These are phyloP conservation scores for Lepidonotus clava DNA, from an alignment of 2,888 invertebrate genomes.

Conservation along the genomic window DNA sequence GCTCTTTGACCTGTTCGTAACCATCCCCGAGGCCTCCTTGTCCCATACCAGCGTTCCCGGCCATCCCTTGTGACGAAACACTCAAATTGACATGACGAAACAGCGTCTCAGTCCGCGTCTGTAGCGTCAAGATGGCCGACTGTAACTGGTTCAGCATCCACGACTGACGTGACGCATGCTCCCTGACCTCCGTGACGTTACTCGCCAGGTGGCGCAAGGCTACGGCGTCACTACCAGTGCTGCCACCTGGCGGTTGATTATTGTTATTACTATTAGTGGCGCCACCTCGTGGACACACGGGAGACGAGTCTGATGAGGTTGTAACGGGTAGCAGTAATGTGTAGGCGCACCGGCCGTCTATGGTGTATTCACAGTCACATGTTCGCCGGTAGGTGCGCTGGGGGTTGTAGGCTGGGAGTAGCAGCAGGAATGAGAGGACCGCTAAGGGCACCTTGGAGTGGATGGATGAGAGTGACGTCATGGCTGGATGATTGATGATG, in stretches of 20 bases:
- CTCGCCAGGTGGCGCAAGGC: background rate
- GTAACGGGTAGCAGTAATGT: constrained; percentile 60
- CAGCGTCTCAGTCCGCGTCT: background rate
- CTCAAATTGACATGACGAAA: background rate
- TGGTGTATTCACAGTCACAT: constrained; percentile 62
- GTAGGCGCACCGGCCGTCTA: constrained; percentile 63
- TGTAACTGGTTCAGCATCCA: constrained; percentile 45
- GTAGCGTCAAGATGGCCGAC: background rate
- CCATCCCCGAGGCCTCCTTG: background rate
- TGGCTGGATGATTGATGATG: background rate
- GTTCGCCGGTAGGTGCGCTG: constrained; percentile 60
- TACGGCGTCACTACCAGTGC: background rate
- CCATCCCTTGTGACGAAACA: background rate
- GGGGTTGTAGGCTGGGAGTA: background rate
- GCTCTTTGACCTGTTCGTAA: background rate
- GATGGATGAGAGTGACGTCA: background rate
- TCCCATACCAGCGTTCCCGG: too few species aligned
- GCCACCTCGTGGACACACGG: constrained; percentile 16
- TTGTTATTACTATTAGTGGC: background rate
- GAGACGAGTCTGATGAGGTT: background rate
- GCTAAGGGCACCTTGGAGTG: background rate
- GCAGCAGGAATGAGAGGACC: background rate
- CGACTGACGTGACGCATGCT: background rate
- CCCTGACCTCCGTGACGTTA: background rate
- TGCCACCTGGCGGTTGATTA: background rate